A percentile compares a stretch with the other conserved stretches of the same genome.
Conservation (phyloP, 2,113 vertebrate species). For the Saimiri boliviensis region DNA sequence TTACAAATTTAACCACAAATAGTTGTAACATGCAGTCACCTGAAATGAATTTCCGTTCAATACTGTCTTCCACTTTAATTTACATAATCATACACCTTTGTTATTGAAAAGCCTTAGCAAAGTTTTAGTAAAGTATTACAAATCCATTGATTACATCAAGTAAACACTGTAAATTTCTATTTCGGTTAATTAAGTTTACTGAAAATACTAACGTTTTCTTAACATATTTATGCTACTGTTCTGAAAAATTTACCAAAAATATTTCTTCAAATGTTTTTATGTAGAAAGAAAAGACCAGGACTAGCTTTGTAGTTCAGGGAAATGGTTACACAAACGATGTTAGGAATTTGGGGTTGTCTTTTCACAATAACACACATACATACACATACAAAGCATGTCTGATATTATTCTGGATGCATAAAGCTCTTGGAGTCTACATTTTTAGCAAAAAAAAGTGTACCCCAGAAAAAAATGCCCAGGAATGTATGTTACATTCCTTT, state of each 20-base stretch:
- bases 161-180: not conserved
- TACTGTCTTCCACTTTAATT: not conserved
- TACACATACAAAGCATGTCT: not conserved
- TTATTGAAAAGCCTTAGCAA: not conserved
- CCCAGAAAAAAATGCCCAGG: not conserved
- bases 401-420: not conserved
- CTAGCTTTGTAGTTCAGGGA: not conserved
- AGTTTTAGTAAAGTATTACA: not conserved
- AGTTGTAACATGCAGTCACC: not conserved
- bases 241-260: not conserved
- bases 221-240: not conserved
- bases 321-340: not conserved
- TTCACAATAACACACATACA: not conserved
- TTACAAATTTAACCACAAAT: slow-evolving; percentile 15
- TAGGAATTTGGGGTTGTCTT: not conserved
- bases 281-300: not conserved
- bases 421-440: not conserved
- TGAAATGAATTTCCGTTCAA: not conserved
- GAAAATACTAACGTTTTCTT: not conserved
- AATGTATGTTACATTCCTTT: not conserved
- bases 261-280: not conserved
- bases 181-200: slow-evolving; percentile 1
- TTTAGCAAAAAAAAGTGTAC: not conserved
- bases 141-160: not conserved
- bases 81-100: not conserved